Conservation (phyloP, 2,113 vertebrate genomes). For the human (Homo sapiens) region DNA sequence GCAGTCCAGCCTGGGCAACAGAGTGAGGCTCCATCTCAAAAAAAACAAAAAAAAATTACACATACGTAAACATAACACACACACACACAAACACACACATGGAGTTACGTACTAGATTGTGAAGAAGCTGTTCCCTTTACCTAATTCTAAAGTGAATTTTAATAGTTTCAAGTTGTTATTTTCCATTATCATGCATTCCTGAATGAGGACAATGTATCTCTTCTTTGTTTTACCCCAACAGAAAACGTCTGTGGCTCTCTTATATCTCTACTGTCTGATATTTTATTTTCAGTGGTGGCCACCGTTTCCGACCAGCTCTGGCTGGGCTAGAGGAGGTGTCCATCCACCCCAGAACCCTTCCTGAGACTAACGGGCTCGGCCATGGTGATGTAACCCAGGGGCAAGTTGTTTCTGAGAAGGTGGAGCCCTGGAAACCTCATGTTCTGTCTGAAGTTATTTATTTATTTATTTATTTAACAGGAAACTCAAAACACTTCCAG, state of each 20-base stretch:
- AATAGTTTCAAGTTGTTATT: not conserved
- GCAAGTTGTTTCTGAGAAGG: not conserved
- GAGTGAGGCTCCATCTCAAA: too few relatives aligned
- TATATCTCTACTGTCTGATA: not conserved
- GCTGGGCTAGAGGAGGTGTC: not conserved
- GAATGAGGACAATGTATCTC: too few relatives aligned
- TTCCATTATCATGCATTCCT: not conserved
- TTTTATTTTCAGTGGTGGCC: not conserved
- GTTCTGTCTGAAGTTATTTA: not conserved
- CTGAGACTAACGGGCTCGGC: not conserved
- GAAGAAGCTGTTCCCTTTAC: rapidly evolving
- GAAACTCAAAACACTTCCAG: not conserved
- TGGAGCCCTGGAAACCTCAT: not conserved
- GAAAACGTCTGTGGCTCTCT: not conserved
- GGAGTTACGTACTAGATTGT: not conserved
- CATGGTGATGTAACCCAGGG: rapidly evolving
- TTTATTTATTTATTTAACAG: not conserved
- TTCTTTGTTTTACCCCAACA: not conserved
- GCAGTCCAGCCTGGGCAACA: too few relatives aligned
- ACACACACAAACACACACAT: not conserved
- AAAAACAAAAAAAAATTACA: not conserved
- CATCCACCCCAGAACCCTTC: rapidly evolving
- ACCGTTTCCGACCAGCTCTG: not conserved
- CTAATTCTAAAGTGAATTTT: not conserved
- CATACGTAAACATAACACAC: too few relatives aligned